Evolutionary conservation across 2,797 vertebrate genomes (phyloP), one percentile per base, ranked within the genome.

Genomic region (Takifugu ocellatus): DNA sequence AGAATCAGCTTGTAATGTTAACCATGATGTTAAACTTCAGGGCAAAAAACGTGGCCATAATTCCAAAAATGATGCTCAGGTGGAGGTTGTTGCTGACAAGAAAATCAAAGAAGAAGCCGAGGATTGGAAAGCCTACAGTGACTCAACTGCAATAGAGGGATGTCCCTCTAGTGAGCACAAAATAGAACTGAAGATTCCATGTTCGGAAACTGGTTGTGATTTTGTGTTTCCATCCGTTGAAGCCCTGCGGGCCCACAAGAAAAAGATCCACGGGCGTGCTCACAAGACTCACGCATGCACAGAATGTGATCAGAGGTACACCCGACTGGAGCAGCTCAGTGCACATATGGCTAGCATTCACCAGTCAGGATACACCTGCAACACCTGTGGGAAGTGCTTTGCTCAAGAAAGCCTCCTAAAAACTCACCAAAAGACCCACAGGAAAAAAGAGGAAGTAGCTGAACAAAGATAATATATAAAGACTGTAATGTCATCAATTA

Each of bases 191-290:
- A 65, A 89, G 66, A 90, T 92, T 53, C 89, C 88, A 3, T 92
- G 91, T 78, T 51, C 91, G 1, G 77, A 86, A 61, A 56, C 61
- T 31, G 60, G 86, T 25, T 93, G 91, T 68, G 84, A 90, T 57
- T 81, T 84, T 21, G 26, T 59, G 25, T 92, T 92, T 59, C 73
- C 89, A 12, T 70, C 84, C 59, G 54, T 89, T 61, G 70, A 66
- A 36, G 83, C 82, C 54, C 79, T 93, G 43, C 77, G 90, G 57
- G 77, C 63, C 10, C 91, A 92, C 68, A 92, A 89, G 72, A 90
- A 74, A 53, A 74, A 72, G 3, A 14, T 54, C 2, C 91, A 91
- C 48, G 61, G 61, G 0, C 68, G 64, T 24, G 17, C 31, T 53
- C 59, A 49, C n/a, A 88, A 83, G 45, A 62, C 78, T 59, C 70